Base-by-base conservation (phyloP, 1,140 invertebrate genomes). In the Camponotus floridanus region DNA sequence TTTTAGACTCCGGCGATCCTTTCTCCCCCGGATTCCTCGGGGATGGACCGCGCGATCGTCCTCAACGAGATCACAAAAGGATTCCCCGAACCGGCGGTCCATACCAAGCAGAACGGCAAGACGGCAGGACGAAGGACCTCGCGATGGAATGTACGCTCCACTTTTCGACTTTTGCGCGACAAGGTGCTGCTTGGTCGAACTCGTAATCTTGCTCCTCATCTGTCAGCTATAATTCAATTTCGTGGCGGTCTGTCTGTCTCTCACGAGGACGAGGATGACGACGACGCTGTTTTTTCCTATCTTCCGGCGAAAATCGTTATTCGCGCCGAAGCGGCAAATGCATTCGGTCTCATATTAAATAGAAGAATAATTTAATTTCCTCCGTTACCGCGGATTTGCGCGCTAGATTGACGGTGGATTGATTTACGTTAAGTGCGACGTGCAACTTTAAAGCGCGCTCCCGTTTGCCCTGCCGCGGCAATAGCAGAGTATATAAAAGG, bases 61-160 rank as follows among this genome's bases (percentile, higher is more conserved):
- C 81, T 91, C 90, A 93, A 93, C 91, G 91, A 92, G 90, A 92
- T 92, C 92, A 93, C 92, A 92, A 92, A 67, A 92, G 90, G 88
- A 92, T 91, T 85, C 45, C 21, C 57, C 57, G 81, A 42, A 76
- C 78, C 65, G 88, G 73, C 36, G 91, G 90, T 92, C 89, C 93
- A 92, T 92, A 92, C 92, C 90, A 91, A 92, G 90, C 91, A 88
- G 85, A 80, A 21, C 91, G 92, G 93, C 42, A 45, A 45, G 42
- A 45, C 42, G 42, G 42, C 2, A 13, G 85, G 83, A n/a, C 91
- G 92, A 93, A 78, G 85, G 91, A 92, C 89, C 88, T 21, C 18
- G 62, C 61, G 90, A 91, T 92, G 21, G 91, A 91, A 91, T 86
- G 88, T 68, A 84, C 89, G 90, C 67, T 88, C 87, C 86, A 87